Base-by-base conservation (phyloP, 2,113 vertebrate genomes). In the Plotosus lineatus region DNA sequence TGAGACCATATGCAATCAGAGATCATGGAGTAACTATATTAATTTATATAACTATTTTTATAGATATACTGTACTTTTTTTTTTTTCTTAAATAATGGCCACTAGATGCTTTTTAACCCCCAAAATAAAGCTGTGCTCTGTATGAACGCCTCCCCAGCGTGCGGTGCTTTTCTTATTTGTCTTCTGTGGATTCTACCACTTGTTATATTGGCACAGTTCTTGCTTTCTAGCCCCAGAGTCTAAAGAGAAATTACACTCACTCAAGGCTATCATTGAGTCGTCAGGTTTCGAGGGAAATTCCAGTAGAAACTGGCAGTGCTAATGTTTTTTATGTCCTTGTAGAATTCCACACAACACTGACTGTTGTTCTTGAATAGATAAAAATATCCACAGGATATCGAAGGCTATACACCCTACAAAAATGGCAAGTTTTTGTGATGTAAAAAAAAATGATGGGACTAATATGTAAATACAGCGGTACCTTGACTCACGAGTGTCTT, bases 171-270 rank as follows among this genome's bases (percentile, higher is more conserved):
- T 38, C 53, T 42, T 56, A 55, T 82, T 61, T 65, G 77, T 82
- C 77, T 80, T n/a, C 75, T 31, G 42, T 60, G 72, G 78, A 86
- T 36, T 40, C 77, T 42, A 77, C 76, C 69, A 74, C 46, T 82
- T 23, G 46, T 80, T 80, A 50, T 78, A 85, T 79, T 75, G 58
- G 81, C 75, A 69, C 83, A 83, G 73, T 83, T 80, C 69, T 77
- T 63, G 33, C 63, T 76, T 61, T 79, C 60, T 40, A 6, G 44
- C 50, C 42, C 51, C 31, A 76, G 80, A 85, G 65, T 82, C 76
- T 42, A 12, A 31, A 36, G 79, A 78, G 48, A 46, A 44, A 63
- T 75, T 75, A 81, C 53, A 53, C 61, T 73, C 63, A 42, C 63
- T 66, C 36, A 65, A 23, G 33, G 33, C 33, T 9, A 12, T 40